Conservation (phyloP, 2,113 vertebrate species). For the Benitochromis conjunctus region DNA sequence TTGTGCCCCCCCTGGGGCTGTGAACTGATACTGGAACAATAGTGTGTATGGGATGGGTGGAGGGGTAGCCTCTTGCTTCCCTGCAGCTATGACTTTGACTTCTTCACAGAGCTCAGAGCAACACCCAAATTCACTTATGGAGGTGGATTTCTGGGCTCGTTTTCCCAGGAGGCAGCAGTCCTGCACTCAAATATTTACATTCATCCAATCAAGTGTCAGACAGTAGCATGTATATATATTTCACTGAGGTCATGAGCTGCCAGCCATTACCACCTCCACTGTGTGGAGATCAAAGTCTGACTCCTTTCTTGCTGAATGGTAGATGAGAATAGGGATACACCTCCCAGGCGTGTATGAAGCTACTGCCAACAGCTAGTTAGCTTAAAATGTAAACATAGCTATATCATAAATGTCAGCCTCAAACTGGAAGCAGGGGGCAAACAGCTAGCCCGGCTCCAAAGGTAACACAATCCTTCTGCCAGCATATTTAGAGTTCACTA, state of each 20-base stretch:
- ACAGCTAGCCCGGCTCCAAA: neutral
- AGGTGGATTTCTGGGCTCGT: neutral
- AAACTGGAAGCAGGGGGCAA: neutral
- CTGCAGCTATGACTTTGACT: neutral
- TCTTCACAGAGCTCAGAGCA: neutral
- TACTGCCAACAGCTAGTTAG: neutral
- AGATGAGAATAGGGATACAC: neutral
- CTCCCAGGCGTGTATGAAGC: neutral
- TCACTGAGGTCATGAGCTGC: conserved; percentile 58
- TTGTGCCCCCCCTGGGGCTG: conserved; percentile 22
- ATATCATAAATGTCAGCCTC: neutral
- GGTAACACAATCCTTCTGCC: neutral
- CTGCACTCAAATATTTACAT: conserved; percentile 64
- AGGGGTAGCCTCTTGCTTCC: neutral
- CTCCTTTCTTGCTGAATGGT: neutral
- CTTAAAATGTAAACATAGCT: neutral
- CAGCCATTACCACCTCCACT: conserved; percentile 5
- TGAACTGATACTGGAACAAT: conserved; percentile 39
- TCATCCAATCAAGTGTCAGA: conserved; percentile 46
- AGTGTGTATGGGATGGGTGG: neutral
- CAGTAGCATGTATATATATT: conserved; percentile 53
- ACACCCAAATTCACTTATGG: conserved; percentile 40
- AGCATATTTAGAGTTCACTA: neutral
- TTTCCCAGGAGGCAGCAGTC: conserved; percentile 28
- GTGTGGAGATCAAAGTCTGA: conserved; percentile 20